phyloP scores from a whole-genome alignment of 2,113 vertebrate species.

The Bubo blakistoni region DNA sequence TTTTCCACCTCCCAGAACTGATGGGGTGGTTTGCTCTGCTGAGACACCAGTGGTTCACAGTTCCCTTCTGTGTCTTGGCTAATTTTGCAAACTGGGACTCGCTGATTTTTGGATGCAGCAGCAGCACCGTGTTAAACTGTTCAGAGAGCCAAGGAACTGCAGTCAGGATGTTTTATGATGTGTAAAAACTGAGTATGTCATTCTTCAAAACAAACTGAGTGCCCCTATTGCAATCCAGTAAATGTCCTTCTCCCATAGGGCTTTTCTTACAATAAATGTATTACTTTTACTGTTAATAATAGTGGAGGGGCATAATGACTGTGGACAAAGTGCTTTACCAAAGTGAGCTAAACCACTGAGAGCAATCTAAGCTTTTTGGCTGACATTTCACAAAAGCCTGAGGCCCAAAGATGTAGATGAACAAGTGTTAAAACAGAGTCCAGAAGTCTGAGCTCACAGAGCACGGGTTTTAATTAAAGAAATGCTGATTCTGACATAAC shows the following conservation, averaged over 20 bases:
- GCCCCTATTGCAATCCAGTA: background rate
- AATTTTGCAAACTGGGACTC: background rate
- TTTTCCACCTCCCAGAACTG: conserved; percentile 15
- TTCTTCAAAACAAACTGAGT: background rate
- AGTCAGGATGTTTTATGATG: background rate
- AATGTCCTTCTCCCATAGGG: background rate
- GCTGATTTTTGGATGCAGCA: background rate
- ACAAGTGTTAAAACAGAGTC: background rate
- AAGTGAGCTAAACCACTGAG: background rate
- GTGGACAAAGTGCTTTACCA: background rate
- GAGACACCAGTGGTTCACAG: background rate
- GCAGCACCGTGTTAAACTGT: background rate
- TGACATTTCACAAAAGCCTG: conserved; percentile 25
- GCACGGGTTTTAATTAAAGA: background rate
- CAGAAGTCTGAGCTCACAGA: conserved; percentile 20
- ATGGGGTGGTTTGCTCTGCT: background rate
- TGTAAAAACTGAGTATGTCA: background rate
- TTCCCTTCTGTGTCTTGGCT: background rate
- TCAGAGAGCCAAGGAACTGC: background rate
- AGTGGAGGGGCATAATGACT: background rate
- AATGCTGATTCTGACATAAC: background rate
- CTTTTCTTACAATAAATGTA: background rate
- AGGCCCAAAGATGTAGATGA: background rate
- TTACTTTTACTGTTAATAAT: background rate
- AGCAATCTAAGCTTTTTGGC: background rate